A percentile compares a stretch with the other conserved stretches of the same genome.
phyloP scores from a whole-genome alignment of 2,888 invertebrate species.

The Lasioglossum lativentre region DNA sequence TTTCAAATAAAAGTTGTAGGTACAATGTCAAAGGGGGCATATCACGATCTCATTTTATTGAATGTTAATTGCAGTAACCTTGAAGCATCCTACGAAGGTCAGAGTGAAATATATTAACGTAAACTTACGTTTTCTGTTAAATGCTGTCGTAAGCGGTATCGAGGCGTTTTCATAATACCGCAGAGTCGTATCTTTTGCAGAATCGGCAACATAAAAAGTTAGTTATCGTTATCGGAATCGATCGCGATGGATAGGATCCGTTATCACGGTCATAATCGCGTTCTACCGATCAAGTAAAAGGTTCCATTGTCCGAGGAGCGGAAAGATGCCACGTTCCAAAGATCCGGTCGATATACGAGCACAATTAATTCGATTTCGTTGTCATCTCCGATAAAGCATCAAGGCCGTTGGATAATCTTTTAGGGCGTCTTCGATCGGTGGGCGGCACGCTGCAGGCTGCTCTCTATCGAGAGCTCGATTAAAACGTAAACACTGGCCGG shows the following conservation, averaged over 20 bases:
- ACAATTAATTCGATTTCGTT: neutral
- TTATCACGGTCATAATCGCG: neutral
- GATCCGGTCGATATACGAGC: neutral
- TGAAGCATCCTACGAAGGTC: neutral
- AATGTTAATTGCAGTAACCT: neutral
- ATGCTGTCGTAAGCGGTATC: neutral
- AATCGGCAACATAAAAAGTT: neutral
- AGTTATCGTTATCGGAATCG: neutral
- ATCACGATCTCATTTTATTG: too few relatives aligned
- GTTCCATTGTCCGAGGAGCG: neutral
- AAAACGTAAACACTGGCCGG: neutral
- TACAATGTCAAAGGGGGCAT: too few relatives aligned
- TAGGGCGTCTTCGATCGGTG: slow-evolving; percentile 4
- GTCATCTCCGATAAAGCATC: neutral
- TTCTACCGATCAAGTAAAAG: neutral
- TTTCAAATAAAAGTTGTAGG: too few relatives aligned
- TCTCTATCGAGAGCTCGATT: neutral
- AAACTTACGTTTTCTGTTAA: neutral
- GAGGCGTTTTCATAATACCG: neutral
- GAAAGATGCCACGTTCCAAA: neutral
- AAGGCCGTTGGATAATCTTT: neutral
- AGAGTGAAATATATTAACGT: neutral
- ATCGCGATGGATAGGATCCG: neutral
- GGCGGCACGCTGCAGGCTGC: neutral
- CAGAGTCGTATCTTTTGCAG: neutral